Evolutionary conservation across 2,888 invertebrate species (phyloP), one percentile per base, ranked within the genome.

Genomic region (Ormyrus labotus): DNA sequence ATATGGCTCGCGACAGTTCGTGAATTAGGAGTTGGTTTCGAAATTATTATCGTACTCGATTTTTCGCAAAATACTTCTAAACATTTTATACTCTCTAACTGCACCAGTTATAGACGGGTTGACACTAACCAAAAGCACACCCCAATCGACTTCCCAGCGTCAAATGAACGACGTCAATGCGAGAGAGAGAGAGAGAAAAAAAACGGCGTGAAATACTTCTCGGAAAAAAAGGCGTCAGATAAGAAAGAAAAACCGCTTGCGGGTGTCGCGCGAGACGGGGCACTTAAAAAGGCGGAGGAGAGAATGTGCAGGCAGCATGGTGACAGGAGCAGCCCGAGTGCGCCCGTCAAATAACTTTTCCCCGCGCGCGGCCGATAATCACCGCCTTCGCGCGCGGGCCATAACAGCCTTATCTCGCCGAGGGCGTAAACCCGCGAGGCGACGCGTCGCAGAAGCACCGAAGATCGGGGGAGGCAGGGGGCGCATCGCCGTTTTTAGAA

Each of bases 331-430:
- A 9, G 55, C 11, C 11, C n/a, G 19, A 50, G 47, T 53, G 19
- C 83, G 83, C 83, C 84, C 85, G 84, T 83, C 80, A 84, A 84
- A 86, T 85, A 87, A 86, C 85, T 86, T 85, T 83, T 68, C 83
- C 84, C 84, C 83, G 78, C 83, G 82, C 60, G 69, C 74, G 34
- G 34, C 34, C 34, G 2, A 34, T 34, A 34, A 34, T 34, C 34
- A 83, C 78, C 80, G 83, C n/a, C 55, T 47, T 57, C 50, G 9
- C 47, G 8, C 55, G 61, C n/a, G 58, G 9, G 10, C 53, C 19
- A 1, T 19, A 19, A 19, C 34, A 6, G 53, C 45, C 72, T 57
- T 71, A 34, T 61, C 47, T 68, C 51, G 9, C 58, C 50, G 8
- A 5, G 50, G 53, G 55, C 63, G 48, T 61, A 55, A 13, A 65